phyloP scores from a whole-genome alignment of 2,797 vertebrate species.

The Anguilla anguilla region DNA sequence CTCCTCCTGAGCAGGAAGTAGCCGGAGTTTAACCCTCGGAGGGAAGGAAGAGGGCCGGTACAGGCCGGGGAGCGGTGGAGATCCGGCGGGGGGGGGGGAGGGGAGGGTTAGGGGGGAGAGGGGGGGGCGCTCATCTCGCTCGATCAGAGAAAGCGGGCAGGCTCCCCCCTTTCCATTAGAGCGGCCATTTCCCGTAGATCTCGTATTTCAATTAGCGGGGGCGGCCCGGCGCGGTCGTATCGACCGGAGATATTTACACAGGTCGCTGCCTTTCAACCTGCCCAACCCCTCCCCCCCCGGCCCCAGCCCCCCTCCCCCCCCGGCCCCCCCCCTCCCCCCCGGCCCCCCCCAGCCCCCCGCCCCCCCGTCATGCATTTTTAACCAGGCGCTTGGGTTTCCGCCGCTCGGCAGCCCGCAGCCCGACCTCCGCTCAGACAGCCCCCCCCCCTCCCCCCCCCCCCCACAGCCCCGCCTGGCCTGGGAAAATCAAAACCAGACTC shows the following conservation, averaged over 20 bases:
- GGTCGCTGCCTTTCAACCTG: constrained; percentile 26
- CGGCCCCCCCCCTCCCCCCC: not conserved
- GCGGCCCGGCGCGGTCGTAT: constrained; percentile 20
- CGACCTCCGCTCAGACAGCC: not conserved
- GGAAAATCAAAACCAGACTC: constrained; percentile 18
- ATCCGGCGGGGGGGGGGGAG: not conserved
- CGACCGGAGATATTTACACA: constrained; percentile 42
- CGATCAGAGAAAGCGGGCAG: not conserved
- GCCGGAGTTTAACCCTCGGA: not conserved
- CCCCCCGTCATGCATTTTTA: constrained; percentile 27
- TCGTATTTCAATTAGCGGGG: constrained; percentile 36
- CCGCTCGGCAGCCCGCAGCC: not conserved
- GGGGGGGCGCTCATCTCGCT: not conserved
- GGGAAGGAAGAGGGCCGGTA: no score
- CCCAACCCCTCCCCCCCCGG: not conserved
- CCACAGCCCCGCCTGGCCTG: not conserved
- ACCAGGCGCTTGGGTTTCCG: constrained; percentile 15
- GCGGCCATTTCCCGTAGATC: constrained; percentile 21
- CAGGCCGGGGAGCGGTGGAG: no score
- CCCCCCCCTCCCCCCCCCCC: not conserved
- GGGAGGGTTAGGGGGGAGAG: no score
- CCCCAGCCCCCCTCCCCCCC: not conserved
- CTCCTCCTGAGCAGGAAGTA: not conserved
- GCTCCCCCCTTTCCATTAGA: constrained; percentile 6
- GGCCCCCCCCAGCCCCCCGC: not conserved